phyloP scores from a whole-genome alignment of 2,888 invertebrate genomes.

The Plebejus argus region DNA sequence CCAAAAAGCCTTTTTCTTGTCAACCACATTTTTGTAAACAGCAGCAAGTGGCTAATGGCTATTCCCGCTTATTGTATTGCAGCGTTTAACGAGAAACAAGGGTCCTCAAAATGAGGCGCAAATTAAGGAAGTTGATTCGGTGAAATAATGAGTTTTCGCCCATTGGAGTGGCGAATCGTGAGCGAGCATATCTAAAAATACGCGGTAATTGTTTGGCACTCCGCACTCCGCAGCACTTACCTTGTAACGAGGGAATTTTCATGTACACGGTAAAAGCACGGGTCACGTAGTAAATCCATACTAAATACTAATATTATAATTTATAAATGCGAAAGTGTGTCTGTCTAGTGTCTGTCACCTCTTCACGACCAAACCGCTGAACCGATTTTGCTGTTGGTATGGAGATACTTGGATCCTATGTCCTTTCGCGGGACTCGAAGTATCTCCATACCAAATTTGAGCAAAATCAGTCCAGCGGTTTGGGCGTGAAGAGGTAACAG shows the following conservation, averaged over 20 bases:
- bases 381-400: too few species aligned
- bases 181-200: conserved; percentile 39
- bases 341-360: too few species aligned
- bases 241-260: neutral
- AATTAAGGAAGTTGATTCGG: conserved; percentile 48
- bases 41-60: neutral
- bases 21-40: neutral
- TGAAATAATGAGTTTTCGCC: conserved; percentile 42
- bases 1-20: neutral
- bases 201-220: conserved; percentile 7
- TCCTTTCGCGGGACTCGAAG: too few species aligned
- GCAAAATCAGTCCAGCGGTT: too few species aligned
- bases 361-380: too few species aligned
- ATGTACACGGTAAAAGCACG: neutral
- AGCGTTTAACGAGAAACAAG: conserved; percentile 51
- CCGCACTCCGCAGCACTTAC: neutral
- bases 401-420: too few species aligned
- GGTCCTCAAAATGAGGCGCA: conserved; percentile 46
- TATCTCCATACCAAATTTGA: too few species aligned
- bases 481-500: too few species aligned
- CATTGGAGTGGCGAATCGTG: conserved; percentile 41
- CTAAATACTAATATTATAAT: too few species aligned
- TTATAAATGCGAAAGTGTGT: neutral
- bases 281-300: neutral
- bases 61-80: conserved; percentile 20